Evolutionary conservation across 1,140 invertebrate species (phyloP).

Genomic region (Drosophila nikananu): DNA sequence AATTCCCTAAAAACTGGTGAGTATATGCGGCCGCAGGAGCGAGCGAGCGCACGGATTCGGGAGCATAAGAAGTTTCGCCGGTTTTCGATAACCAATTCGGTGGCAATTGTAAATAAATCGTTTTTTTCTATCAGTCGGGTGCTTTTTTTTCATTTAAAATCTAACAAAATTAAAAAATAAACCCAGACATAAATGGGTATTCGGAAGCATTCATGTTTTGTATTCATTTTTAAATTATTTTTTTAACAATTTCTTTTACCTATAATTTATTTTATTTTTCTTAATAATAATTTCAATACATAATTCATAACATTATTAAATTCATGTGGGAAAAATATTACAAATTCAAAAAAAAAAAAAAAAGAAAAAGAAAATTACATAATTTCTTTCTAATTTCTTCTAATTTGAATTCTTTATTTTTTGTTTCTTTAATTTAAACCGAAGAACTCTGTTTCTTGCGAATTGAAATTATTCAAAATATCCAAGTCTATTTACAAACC

Average conservation of each 20-base stretch:
- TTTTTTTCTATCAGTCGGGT: neutral
- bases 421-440: neutral
- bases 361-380: too few species aligned
- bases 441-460: neutral
- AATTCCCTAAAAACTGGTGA: slow-evolving; percentile 18
- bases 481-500: neutral
- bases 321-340: neutral
- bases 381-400: too few species aligned
- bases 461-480: neutral
- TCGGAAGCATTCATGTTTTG: neutral
- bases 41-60: slow-evolving; percentile 10
- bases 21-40: slow-evolving; percentile 29
- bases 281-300: neutral
- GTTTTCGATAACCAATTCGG: neutral
- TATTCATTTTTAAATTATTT: neutral
- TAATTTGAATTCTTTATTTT: neutral
- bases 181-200: neutral
- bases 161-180: neutral
- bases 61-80: neutral
- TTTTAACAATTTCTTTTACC: neutral
- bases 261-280: too few species aligned
- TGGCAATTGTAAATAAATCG: neutral
- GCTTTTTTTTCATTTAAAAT: neutral
- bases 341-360: neutral
- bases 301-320: neutral